Conservation (phyloP, 2,113 vertebrate genomes). For the Fregetta grallaria region DNA sequence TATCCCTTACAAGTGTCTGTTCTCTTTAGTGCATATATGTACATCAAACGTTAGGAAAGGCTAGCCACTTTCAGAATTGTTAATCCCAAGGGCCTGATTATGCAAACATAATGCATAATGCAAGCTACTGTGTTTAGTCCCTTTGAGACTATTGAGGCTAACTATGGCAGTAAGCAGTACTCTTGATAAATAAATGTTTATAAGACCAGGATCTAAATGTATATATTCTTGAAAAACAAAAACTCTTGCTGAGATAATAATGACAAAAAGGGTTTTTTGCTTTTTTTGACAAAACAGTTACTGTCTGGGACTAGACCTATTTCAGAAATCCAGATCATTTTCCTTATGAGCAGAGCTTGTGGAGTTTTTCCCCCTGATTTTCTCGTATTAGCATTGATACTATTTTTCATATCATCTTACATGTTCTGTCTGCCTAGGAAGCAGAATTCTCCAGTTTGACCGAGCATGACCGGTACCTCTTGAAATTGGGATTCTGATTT, state of each 20-base stretch:
- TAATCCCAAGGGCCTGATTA: slow-evolving; percentile 63
- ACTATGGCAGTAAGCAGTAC: slow-evolving; percentile 50
- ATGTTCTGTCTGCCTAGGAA: background rate
- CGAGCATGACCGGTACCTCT: background rate
- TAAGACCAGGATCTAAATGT: slow-evolving; percentile 17
- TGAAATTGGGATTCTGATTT: background rate
- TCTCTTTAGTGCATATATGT: background rate
- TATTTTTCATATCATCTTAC: background rate
- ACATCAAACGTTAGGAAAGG: background rate
- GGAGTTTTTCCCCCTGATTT: rapidly evolving
- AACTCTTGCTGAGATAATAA: background rate
- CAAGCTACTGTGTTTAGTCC: slow-evolving; percentile 56
- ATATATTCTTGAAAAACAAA: slow-evolving; percentile 14
- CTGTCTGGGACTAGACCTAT: background rate
- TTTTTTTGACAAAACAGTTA: background rate
- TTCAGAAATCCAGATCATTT: background rate
- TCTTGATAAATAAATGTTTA: slow-evolving; percentile 60
- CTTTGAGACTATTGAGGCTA: slow-evolving; percentile 62
- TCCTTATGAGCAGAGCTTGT: background rate
- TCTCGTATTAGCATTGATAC: background rate
- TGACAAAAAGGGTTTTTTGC: background rate
- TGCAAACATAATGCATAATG: slow-evolving; percentile 61
- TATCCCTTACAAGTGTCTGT: slow-evolving; percentile 38
- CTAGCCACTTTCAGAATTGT: slow-evolving; percentile 18
- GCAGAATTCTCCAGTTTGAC: background rate